Evolutionary conservation across 2,797 vertebrate species (phyloP), one percentile per base, ranked within the genome.

Genomic region (Thunnus albacares): DNA sequence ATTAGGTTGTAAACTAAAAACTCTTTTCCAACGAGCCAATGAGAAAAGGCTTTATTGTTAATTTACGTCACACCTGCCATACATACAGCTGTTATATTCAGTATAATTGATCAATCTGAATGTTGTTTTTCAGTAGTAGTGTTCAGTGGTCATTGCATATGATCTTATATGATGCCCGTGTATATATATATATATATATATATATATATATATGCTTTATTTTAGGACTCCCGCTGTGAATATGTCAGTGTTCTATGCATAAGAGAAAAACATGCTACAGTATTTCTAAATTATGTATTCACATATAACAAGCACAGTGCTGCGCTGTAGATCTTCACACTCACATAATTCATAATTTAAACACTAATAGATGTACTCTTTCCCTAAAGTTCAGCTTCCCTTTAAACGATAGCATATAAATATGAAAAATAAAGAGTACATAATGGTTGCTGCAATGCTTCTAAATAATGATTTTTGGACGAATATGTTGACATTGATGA

Each of bases 331-430:
- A 82, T 77, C 56, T 76, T 85, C 60, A 85, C 75, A 61, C 62
- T 84, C 57, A 26, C n/a, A 76, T 71, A 51, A 87, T 93, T 84
- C 73, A 92, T 90, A 75, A 87, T 91, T 91, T 68, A 93, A 86
- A 86, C 30, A 13, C 49, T 86, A 85, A 89, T 89, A 87, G 49
- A 86, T 83, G 52, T 43, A 56, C 55, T 77, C 28, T 51, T 79
- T 82, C 15, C 49, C 28, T 71, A 56, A 80, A 66, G 24, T 74
- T 52, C 38, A 33, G 13, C n/a, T n/a, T 69, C 58, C 20, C 8
- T 24, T 82, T 64, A 41, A 77, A 78, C 0, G 0, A 51, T 55
- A 2, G 17, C 28, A 8, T 43, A 55, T 63, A 2, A 24, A 35
- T 65, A 33, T 33, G 57, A 63, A 68, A 55, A 53, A 47, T 22